These are phyloP conservation scores for Drosophila athabasca DNA, from an alignment of 1,140 invertebrate genomes.

Conservation along the genomic window DNA sequence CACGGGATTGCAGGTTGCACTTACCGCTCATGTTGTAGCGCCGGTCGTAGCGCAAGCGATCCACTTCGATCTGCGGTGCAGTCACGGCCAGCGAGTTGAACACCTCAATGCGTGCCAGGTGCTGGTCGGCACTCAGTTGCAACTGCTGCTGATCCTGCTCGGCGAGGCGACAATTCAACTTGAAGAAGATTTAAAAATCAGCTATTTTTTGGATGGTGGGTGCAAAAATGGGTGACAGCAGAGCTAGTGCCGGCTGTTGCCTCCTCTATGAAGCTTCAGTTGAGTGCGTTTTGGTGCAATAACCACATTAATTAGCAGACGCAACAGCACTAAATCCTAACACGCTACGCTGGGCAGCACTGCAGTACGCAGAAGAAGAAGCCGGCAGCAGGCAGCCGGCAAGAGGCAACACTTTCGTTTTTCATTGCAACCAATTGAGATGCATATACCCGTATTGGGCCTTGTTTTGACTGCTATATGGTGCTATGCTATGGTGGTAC, in stretches of 20 bases:
- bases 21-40: conserved; percentile 81
- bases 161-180: conserved; percentile 82
- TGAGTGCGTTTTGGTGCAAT: conserved; percentile 78
- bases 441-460: conserved; percentile 30
- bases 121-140: conserved; percentile 65
- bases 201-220: background rate
- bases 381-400: conserved; percentile 1
- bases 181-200: conserved; percentile 11
- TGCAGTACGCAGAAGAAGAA: conserved; percentile 20
- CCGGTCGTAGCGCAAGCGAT: conserved; percentile 83
- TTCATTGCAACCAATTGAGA: conserved; percentile 76
- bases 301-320: conserved; percentile 79
- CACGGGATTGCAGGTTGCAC: background rate
- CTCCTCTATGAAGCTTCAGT: conserved; percentile 43
- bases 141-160: conserved; percentile 46
- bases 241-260: no score
- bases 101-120: conserved; percentile 88
- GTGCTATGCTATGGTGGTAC: background rate
- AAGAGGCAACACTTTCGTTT: conserved; percentile 69
- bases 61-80: conserved; percentile 89
- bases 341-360: conserved; percentile 65
- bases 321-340: conserved; percentile 36
- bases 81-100: conserved; percentile 91
- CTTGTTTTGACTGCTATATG: conserved; percentile 9
- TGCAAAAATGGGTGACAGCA: background rate